Conservation (phyloP, 1,140 invertebrate genomes). For the Neuroterus valhalla region DNA sequence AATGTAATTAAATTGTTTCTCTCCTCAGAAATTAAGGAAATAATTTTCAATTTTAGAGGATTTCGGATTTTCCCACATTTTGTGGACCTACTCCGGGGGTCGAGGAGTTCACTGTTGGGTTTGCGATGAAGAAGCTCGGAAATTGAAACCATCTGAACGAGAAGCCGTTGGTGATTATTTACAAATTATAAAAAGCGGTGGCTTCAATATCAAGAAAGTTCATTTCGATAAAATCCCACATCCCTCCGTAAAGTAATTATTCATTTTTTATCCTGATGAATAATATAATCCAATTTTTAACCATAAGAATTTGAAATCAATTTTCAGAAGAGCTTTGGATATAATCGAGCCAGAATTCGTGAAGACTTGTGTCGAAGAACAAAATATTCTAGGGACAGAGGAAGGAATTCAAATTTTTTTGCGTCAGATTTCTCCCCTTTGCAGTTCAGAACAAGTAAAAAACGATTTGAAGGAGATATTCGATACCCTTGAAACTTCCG, state of each 20-base stretch:
- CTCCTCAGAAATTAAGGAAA: not conserved
- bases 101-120: conserved; percentile 99
- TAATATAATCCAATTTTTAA: not conserved
- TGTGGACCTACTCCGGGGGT: conserved; percentile 98
- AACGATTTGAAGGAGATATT: conserved; percentile 61
- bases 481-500: conserved; percentile 64
- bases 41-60: conserved; percentile 81
- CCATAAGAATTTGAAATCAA: conserved; percentile 22
- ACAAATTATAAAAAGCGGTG: conserved; percentile 85
- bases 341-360: conserved; percentile 84
- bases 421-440: conserved; percentile 76
- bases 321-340: conserved; percentile 79
- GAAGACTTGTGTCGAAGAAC: conserved; percentile 83
- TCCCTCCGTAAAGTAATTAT: conserved; percentile 83
- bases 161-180: conserved; percentile 92
- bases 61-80: conserved; percentile 93
- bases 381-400: conserved; percentile 84
- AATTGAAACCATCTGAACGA: conserved; percentile 53
- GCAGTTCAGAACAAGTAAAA: conserved; percentile 69
- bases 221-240: conserved; percentile 83
- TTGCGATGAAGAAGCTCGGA: conserved; percentile 89
- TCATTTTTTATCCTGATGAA: conserved; percentile 10
- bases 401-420: conserved; percentile 82
- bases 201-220: conserved; percentile 87
- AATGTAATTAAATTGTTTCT: not conserved